Base-by-base conservation (phyloP, 1,140 invertebrate species). In the Scylla paramamosain region DNA sequence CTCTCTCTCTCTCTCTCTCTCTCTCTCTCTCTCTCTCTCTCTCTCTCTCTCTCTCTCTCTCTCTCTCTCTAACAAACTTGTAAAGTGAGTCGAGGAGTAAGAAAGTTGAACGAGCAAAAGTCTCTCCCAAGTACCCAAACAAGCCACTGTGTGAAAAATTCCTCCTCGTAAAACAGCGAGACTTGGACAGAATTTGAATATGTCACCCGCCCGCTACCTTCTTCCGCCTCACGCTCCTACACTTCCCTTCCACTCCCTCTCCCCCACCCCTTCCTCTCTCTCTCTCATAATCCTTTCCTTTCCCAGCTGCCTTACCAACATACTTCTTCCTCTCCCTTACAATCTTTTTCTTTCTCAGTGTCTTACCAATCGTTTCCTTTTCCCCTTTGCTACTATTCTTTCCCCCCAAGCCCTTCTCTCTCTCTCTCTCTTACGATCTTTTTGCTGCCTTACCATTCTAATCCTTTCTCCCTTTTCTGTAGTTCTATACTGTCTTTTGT, bases 11-110 rank as follows among this genome's bases (percentile, higher is more conserved):
- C 39, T 39, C 39, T 39, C 39, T 39, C 39, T 39, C 39, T 39
- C 39, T 82, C 77, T 82, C 77, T 82, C 77, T 82, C 77, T 82
- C 77, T 82, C 77, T 82, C 77, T 82, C 77, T 82, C 77, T 82
- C 77, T 82, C 77, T 82, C 77, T 82, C 77, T 82, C 77, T 82
- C 77, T 82, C 77, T 82, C 77, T 82, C 77, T 82, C 77, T 82
- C 77, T 82, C 77, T 82, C 77, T 82, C 77, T 82, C 77, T 82
- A 20, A 25, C 77, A 25, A 20, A 25, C 77, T 82, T 28, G 39
- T 39, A 39, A 39, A 39, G 39, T 39, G 39, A 39, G 39, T 39
- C 39, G 6, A 39, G 39, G 39, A 39, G 39, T 39, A 39, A 39
- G 39, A 39, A 39, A 39, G 39, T 39, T 39, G 39, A 39, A 39